These are phyloP conservation scores for Acanthisitta chloris DNA, from an alignment of 2,113 vertebrate genomes.

Conservation along the genomic window DNA sequence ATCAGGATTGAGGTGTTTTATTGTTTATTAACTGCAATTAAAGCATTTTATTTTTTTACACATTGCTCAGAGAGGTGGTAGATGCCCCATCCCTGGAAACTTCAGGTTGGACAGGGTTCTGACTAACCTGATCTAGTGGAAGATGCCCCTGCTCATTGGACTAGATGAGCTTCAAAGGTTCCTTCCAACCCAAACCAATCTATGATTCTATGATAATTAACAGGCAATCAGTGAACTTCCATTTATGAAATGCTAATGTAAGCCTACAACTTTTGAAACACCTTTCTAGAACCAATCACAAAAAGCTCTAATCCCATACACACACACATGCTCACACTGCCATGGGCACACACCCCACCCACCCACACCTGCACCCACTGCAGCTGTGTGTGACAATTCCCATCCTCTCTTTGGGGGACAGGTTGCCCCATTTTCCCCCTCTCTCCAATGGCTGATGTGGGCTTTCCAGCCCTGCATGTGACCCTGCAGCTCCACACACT, in stretches of 20 bases:
- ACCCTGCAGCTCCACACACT: neutral
- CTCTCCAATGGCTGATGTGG: neutral
- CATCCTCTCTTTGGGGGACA: neutral
- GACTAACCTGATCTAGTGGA: neutral
- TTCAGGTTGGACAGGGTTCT: neutral
- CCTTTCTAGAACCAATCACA: neutral
- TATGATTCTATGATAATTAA: neutral
- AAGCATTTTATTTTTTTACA: neutral
- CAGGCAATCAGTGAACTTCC: neutral
- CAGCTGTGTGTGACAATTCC: neutral
- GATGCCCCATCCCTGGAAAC: neutral
- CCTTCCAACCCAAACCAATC: neutral
- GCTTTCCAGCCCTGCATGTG: rapidly evolving
- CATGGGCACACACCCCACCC: rapidly evolving
- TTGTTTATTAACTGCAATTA: neutral
- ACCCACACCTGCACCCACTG: neutral
- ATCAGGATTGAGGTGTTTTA: neutral
- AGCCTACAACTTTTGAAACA: neutral
- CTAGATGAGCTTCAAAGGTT: neutral
- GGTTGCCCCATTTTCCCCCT: neutral
- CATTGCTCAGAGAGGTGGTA: neutral
- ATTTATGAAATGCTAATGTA: neutral
- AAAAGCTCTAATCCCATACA: neutral
- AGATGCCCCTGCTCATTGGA: neutral
- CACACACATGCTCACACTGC: rapidly evolving